Base-by-base conservation (phyloP, 1,140 invertebrate species). In the Sycophaga agraensis region DNA sequence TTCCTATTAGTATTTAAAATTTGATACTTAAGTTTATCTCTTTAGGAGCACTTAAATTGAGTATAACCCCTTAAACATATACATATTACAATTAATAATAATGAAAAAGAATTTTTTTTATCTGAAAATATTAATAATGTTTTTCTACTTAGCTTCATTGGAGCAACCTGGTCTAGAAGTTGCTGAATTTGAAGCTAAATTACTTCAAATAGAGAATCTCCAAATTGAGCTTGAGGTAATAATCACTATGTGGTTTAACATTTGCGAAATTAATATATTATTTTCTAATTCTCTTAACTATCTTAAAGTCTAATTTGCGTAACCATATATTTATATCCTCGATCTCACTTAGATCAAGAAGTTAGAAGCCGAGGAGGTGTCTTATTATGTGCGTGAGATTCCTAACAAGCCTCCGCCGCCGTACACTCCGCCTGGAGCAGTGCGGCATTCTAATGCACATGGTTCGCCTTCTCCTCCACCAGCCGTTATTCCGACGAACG, bases 321-420 rank as follows among this genome's bases (percentile, higher is more conserved):
- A 31, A 31, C 28, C 28, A 11, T 31, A 6, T 31, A 31, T 6
- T 31, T 31, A 31, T 6, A 6, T 11, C 11, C 11, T 31, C 28
- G 5, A 31, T 31, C 28, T 4, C 28, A 31, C 28, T 31, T 11
- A 85, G 84, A 86, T 86, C 59, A 84, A 85, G 59, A 80, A 84
- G 67, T 70, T 86, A 7, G 84, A 87, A 74, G 81, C 79, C n/a
- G 80, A 85, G 63, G 81, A 85, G 63, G 77, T 82, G 21, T 82
- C 84, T 1, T 85, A 82, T 37, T 87, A 84, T 58, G 78, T 88
- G 11, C 74, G 86, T 34, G 85, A 87, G 71, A 88, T 89, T 57
- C 87, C 87, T n/a, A 86, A 87, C 65, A 89, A 90, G 71, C 87
- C 88, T 9, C 88, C 88, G 7, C 88, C 88, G 0, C 88, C 88